phyloP scores from a whole-genome alignment of 2,797 vertebrate species.

The Enteromius paludinosus region DNA sequence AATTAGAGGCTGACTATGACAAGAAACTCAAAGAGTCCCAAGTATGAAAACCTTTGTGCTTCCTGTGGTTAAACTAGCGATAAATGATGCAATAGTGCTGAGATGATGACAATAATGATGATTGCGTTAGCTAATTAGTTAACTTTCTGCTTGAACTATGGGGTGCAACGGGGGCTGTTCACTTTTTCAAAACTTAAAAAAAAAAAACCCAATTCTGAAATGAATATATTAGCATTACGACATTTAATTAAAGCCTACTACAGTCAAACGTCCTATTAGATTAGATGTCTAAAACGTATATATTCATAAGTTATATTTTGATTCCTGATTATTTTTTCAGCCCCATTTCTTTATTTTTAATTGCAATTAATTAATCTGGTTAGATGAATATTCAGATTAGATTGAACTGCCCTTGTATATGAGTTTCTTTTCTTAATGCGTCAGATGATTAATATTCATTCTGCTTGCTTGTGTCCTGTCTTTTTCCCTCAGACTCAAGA shows the following conservation, averaged over 20 bases:
- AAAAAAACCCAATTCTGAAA: not conserved
- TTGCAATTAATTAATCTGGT: not conserved
- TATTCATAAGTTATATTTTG: too few species aligned
- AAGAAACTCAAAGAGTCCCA: constrained; percentile 99
- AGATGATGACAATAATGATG: not conserved
- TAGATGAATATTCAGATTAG: too few species aligned
- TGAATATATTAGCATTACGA: not conserved
- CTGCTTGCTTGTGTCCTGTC: not conserved
- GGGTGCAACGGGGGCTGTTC: not conserved
- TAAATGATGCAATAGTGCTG: not conserved
- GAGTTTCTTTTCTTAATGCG: not conserved
- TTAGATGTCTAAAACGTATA: too few species aligned
- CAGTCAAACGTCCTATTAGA: not conserved
- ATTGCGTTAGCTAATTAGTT: not conserved
- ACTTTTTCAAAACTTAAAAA: too few species aligned
- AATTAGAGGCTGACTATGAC: constrained; percentile 98
- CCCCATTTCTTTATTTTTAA: not conserved
- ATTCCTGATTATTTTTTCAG: not conserved
- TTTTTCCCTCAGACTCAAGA: constrained; percentile 89
- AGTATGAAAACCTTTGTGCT: constrained; percentile 66
- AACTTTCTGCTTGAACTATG: not conserved
- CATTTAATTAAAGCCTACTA: not conserved
- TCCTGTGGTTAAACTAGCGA: not conserved
- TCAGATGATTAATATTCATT: not conserved
- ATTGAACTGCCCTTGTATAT: not conserved